phyloP scores from a whole-genome alignment of 2,888 invertebrate species.

The Fabriciana adippe region DNA sequence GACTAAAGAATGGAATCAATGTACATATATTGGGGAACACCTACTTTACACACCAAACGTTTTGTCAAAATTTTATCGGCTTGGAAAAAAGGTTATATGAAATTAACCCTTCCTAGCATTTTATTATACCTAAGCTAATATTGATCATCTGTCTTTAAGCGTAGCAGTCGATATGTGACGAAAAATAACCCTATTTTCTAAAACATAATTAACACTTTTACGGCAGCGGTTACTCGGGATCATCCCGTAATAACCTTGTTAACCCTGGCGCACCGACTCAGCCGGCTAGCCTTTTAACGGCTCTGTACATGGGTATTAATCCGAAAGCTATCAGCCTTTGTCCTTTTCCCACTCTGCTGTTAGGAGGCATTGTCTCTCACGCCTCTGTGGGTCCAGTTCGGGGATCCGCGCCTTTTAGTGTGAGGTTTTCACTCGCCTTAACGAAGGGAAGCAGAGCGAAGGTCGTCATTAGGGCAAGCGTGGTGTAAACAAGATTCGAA shows the following conservation, averaged over 20 bases:
- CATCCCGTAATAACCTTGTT: slow-evolving; percentile 82
- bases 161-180: slow-evolving; percentile 22
- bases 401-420: slow-evolving; percentile 80
- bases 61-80: too few species aligned
- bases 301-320: slow-evolving; percentile 80
- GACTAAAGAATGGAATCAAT: too few species aligned
- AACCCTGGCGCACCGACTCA: slow-evolving; percentile 77
- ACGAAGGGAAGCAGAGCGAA: slow-evolving; percentile 83
- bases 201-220: slow-evolving; percentile 82
- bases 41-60: too few species aligned
- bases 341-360: slow-evolving; percentile 64
- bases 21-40: too few species aligned
- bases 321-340: slow-evolving; percentile 78
- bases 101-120: neutral
- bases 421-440: slow-evolving; percentile 82
- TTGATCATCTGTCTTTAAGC: slow-evolving; percentile 1
- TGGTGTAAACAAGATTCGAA: slow-evolving; percentile 82
- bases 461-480: slow-evolving; percentile 83
- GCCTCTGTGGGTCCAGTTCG: slow-evolving; percentile 73
- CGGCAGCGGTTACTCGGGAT: slow-evolving; percentile 77
- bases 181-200: slow-evolving; percentile 66
- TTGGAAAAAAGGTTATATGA: neutral
- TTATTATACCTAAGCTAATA: neutral
- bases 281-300: slow-evolving; percentile 80
- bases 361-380: slow-evolving; percentile 62